Evolutionary conservation across 1,140 invertebrate species (phyloP).

Genomic region (Popillia japonica): DNA sequence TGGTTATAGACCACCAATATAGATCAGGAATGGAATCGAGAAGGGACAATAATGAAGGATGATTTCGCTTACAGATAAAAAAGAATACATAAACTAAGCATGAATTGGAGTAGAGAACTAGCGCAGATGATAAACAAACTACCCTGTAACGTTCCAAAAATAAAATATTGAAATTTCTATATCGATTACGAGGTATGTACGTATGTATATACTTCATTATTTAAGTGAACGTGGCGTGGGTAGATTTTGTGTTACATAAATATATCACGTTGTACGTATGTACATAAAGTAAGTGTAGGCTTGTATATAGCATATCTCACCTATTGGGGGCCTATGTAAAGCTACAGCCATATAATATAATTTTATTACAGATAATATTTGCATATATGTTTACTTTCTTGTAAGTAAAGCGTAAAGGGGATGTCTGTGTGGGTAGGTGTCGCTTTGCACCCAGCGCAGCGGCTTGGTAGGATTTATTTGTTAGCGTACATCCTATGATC

Average conservation of each 20-base stretch:
- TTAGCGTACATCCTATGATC: constrained; percentile 4
- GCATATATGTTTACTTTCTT: neutral
- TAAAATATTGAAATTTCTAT: no score
- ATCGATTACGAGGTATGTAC: no score
- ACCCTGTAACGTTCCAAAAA: no score
- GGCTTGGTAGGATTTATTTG: constrained; percentile 4
- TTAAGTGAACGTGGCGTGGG: no score
- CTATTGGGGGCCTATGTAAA: neutral
- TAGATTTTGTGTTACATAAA: neutral
- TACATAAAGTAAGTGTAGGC: neutral
- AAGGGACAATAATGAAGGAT: no score
- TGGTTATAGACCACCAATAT: no score
- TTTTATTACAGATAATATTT: constrained; percentile 9
- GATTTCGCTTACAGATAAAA: no score
- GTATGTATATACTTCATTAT: no score
- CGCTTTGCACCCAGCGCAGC: neutral
- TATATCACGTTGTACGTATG: neutral
- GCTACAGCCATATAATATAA: neutral
- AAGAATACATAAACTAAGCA: no score
- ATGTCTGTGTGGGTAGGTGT: neutral
- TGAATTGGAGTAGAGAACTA: no score
- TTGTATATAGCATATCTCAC: neutral
- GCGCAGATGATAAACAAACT: no score
- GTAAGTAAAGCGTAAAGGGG: neutral
- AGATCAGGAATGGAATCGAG: no score